These are phyloP conservation scores for Pampus argenteus DNA, from an alignment of 2,797 vertebrate genomes.

Conservation along the genomic window DNA sequence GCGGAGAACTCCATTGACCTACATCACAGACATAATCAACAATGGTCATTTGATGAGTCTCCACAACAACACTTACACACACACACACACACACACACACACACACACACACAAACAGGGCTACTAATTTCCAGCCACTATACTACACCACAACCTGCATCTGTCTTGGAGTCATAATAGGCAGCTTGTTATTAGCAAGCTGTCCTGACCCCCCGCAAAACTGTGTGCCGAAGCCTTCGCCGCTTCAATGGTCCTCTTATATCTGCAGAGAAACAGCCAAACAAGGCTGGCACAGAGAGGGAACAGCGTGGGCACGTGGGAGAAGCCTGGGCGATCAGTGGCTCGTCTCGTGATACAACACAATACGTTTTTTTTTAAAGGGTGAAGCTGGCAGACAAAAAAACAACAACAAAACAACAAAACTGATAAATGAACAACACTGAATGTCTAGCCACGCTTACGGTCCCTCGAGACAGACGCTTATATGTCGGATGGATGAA, in stretches of 20 bases:
- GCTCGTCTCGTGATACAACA: constrained; percentile 71
- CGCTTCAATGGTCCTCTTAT: constrained; percentile 75
- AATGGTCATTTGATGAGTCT: constrained; percentile 70
- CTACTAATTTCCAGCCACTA: constrained; percentile 62
- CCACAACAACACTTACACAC: constrained; percentile 48
- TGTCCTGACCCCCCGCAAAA: constrained; percentile 56
- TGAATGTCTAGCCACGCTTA: constrained; percentile 3
- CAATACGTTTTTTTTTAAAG: constrained; percentile 55
- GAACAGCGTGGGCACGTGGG: constrained; percentile 78
- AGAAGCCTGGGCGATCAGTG: constrained; percentile 69
- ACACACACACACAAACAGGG: constrained; percentile 35
- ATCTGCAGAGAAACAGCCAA: constrained; percentile 55
- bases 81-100: constrained; percentile 28
- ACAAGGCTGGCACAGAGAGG: constrained; percentile 75
- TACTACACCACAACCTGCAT: constrained; percentile 64
- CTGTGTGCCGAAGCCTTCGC: constrained; percentile 59
- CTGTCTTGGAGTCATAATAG: constrained; percentile 73
- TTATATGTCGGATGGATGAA: constrained; percentile 15
- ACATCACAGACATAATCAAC: constrained; percentile 73
- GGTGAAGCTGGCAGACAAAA: constrained; percentile 35
- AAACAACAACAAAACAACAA: constrained; percentile 49
- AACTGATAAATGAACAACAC: constrained; percentile 17
- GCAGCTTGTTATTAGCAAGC: constrained; percentile 65
- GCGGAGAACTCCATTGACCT: constrained; percentile 75
- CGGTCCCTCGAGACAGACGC: constrained; percentile 12